Evolutionary conservation across 2,888 invertebrate species (phyloP), one percentile per base, ranked within the genome.

Genomic region (Pocota personata): DNA sequence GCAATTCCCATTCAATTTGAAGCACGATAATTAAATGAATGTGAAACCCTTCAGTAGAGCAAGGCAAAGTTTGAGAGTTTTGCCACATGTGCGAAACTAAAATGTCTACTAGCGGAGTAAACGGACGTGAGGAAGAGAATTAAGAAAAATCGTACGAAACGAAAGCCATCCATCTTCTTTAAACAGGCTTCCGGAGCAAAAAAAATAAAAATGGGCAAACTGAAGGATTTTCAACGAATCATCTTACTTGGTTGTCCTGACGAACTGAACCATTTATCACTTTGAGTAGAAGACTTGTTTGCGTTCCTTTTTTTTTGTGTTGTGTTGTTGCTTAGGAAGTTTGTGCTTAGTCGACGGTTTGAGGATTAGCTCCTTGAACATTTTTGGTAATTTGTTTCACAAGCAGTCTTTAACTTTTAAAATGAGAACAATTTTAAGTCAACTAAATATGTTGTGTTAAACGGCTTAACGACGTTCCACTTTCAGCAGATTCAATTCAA

Each of bases 151-250:
- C 60, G 76, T 58, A 67, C 52, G 35, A 60, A 60, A 55, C 37
- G 55, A 72, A 67, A 60, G 62, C 21, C 73, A 83, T 83, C 72
- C 73, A 83, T 83, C 83, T 83, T 83, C 73, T 60, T 78, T 69
- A 69, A 78, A 78, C 66, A 73, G 67, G 60, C 21, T 72, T 77
- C 75, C 52, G n/a, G 35, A 32, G n/a, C 21, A 4, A 14, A 30
- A 5, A 14, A 14, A 50, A 32, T 21, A 35, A 8, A 40, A 69
- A 48, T 24, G 16, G 50, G 66, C 67, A 75, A 72, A 69, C 62
- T 84, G 84, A 71, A 58, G 79, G 84, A 79, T 66, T 79, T 79
- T 52, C 60, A 79, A 64, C 79, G 79, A 84, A 84, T 84, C 84
- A 84, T 84, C 79, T 79, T 66, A 60, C 69, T 71, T 57, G 69